phyloP scores from a whole-genome alignment of 2,888 invertebrate genomes.

The Meta bourneti region DNA sequence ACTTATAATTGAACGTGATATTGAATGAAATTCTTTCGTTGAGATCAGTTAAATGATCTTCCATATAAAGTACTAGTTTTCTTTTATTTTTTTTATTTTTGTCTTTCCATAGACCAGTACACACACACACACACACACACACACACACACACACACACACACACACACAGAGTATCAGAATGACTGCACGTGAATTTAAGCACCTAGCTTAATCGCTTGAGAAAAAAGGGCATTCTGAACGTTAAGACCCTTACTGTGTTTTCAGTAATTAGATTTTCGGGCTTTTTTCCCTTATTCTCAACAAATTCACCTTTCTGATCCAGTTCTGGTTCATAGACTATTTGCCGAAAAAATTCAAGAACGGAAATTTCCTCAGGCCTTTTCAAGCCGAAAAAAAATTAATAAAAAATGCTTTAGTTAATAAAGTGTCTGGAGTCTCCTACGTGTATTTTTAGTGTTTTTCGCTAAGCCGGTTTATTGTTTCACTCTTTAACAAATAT shows the following conservation, averaged over 20 bases:
- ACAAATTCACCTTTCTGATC: slow-evolving; percentile 48
- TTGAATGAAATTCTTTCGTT: no score
- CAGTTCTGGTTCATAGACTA: slow-evolving; percentile 16
- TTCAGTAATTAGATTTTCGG: slow-evolving; percentile 50
- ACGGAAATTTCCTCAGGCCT: slow-evolving; percentile 36
- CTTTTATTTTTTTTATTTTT: no score
- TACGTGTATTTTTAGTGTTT: slow-evolving; percentile 44
- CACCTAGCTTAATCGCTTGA: not conserved
- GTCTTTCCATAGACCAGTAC: no score
- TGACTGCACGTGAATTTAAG: not conserved
- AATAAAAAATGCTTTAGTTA: slow-evolving; percentile 45
- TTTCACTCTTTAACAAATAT: slow-evolving; percentile 45
- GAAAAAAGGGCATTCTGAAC: slow-evolving; percentile 19
- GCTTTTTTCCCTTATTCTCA: slow-evolving; percentile 28
- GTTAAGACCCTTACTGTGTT: slow-evolving; percentile 36
- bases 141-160: no score
- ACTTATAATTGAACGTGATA: no score
- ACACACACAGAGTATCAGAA: not conserved
- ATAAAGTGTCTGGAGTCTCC: slow-evolving; percentile 42
- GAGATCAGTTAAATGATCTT: no score
- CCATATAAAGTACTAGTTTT: no score
- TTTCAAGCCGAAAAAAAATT: not conserved
- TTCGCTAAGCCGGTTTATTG: slow-evolving; percentile 44
- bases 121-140: no score
- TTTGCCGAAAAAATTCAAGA: slow-evolving; percentile 7